Base-by-base conservation (phyloP, 1,140 invertebrate species). In the Drosophila murphyi region DNA sequence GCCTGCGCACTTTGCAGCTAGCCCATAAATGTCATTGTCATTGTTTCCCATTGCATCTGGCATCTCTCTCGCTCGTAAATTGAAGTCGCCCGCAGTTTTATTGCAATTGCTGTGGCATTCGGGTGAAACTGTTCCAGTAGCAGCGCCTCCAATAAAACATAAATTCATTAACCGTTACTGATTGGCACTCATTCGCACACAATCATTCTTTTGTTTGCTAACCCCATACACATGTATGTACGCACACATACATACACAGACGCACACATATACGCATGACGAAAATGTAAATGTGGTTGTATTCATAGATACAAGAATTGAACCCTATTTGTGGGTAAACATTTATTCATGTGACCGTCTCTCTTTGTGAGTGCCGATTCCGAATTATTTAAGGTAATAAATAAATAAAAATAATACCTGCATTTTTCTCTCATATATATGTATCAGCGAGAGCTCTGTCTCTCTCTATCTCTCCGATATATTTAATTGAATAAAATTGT, bases 321-420 rank as follows among this genome's bases (percentile, higher is more conserved):
- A 59, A 62, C 52, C 65, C 45, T 20, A 57, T 41, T 65, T 71
- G 41, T 41, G 28, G 7, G 59, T 71, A 64, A 71, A 56, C 52
- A 71, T 47, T 35, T 72, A 69, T 74, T 69, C 65, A 74, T 70
- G 65, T 74, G 71, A 73, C 71, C 60, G 35, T 72, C 39, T 60
- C 54, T 72, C 39, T 60, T 47, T 59, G 61, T 43, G 62, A 51
- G 52, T 5, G 62, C 59, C 34, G 20, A 52, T 45, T 69, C 52
- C 41, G 28, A 56, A 69, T 63, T 29, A 8, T 7, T 29, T 51
- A 50, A 41, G 65, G 65, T 74, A 74, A 70, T 47, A 61, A 35
- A 39, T n/a, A 54, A 5, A 7, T 20, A 20, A 20, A 20, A 20
- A 20, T 20, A 20, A 20, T 20, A 20, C 20, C 0, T 20, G 20